A percentile compares a stretch with the other conserved stretches of the same genome.
These are phyloP conservation scores for Amphimallon solstitiale DNA, from an alignment of 2,888 invertebrate species.

Conservation along the genomic window DNA sequence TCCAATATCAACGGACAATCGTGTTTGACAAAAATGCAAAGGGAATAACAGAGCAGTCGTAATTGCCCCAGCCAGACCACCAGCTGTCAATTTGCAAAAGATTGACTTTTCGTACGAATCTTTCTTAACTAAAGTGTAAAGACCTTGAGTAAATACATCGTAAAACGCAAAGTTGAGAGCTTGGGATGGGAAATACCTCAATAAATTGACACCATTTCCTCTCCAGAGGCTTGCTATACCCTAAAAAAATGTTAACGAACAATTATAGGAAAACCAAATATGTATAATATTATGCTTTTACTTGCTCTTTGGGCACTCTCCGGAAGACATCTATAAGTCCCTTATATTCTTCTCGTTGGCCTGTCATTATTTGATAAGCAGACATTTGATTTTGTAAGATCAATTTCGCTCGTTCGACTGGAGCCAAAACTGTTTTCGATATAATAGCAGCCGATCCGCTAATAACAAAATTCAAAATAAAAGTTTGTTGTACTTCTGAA, in stretches of 20 bases:
- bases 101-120: conserved; percentile 1
- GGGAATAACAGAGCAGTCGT: conserved; percentile 40
- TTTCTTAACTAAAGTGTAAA: not conserved
- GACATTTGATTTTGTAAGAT: conserved; percentile 48
- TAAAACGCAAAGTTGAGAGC: conserved; percentile 46
- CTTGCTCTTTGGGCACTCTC: conserved; percentile 46
- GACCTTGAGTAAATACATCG: conserved; percentile 32
- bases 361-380: conserved; percentile 42
- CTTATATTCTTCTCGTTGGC: conserved; percentile 40
- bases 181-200: conserved; percentile 46
- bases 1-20: conserved; percentile 44
- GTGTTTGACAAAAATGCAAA: conserved; percentile 46
- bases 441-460: conserved; percentile 42
- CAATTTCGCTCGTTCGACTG: conserved; percentile 46
- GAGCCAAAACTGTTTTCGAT: conserved; percentile 46
- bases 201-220: conserved; percentile 45
- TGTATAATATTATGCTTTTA: not conserved
- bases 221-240: conserved; percentile 46
- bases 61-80: conserved; percentile 43
- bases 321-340: conserved; percentile 41
- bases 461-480: conserved; percentile 41
- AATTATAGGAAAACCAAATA: not conserved
- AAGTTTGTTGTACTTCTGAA: conserved; percentile 27
- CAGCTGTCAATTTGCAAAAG: conserved; percentile 38
- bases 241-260: conserved; percentile 35